Conservation (phyloP, 2,113 vertebrate species). For the Osmerus eperlanus region DNA sequence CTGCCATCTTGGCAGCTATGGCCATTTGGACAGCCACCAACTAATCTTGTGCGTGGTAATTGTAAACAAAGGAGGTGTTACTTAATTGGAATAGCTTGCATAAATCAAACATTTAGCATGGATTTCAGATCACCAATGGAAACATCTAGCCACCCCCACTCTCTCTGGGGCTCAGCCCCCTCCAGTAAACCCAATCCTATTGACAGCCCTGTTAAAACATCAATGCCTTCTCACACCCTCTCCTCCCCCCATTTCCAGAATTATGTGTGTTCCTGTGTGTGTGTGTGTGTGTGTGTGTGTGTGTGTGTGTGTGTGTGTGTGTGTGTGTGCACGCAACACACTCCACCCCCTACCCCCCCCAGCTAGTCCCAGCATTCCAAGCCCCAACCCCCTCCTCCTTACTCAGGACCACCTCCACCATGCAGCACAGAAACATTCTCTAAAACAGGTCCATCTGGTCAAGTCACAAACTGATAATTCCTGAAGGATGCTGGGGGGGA, state of each 20-base stretch:
- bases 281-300: constrained; percentile 16
- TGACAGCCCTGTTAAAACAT: constrained; percentile 32
- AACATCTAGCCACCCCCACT: background rate
- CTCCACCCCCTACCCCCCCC: constrained; percentile 5
- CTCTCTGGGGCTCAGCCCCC: constrained; percentile 15
- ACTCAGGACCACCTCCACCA: constrained; percentile 17
- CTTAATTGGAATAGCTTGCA: constrained; percentile 2
- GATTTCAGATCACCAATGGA: constrained; percentile 5
- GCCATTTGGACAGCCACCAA: background rate
- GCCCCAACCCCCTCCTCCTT: constrained; percentile 12
- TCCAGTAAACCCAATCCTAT: constrained; percentile 20
- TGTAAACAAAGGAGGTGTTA: background rate
- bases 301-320: constrained; percentile 20
- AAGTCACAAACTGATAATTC: constrained; percentile 35
- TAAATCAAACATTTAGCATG: constrained; percentile 1
- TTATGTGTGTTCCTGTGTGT: constrained; percentile 16
- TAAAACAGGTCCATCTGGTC: constrained; percentile 51
- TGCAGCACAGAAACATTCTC: constrained; percentile 6
- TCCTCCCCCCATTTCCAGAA: constrained; percentile 9
- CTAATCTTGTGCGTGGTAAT: background rate
- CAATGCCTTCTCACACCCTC: constrained; percentile 16
- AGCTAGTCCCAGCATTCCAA: constrained; percentile 32
- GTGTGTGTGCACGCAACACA: background rate
- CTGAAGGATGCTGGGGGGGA: constrained; percentile 39
- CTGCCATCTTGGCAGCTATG: too few relatives aligned